Evolutionary conservation across 1,140 invertebrate genomes (phyloP).

Genomic region (Penaeus indicus): DNA sequence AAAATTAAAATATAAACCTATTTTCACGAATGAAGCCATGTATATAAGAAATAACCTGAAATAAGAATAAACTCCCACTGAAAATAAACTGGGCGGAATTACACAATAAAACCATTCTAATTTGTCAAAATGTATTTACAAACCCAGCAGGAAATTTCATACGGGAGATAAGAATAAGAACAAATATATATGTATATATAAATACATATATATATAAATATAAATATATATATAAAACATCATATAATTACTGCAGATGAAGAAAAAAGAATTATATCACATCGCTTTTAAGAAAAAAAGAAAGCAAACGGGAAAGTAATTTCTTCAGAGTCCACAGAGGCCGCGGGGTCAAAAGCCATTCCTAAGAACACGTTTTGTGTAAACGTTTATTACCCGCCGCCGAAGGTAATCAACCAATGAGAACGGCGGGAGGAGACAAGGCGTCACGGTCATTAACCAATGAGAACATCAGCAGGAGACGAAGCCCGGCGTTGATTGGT

Average conservation of each 20-base stretch:
- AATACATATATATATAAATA: constrained; percentile 31
- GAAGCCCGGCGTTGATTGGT: not conserved
- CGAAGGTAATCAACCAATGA: constrained; percentile 28
- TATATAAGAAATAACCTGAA: too few species aligned
- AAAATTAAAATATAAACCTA: too few species aligned
- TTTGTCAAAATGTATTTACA: too few species aligned
- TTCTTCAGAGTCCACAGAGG: constrained; percentile 1
- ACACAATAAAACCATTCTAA: too few species aligned
- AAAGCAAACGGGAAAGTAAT: constrained; percentile 5
- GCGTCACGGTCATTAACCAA: constrained; percentile 6
- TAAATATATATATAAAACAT: not conserved
- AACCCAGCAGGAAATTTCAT: too few species aligned
- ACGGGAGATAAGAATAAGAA: not conserved
- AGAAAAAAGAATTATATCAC: not conserved
- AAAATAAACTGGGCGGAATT: too few species aligned
- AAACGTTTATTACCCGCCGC: constrained; percentile 4
- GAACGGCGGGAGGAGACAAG: not conserved
- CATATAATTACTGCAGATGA: too few species aligned
- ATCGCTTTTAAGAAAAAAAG: not conserved
- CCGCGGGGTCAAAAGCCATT: constrained; percentile 18
- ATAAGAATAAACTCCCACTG: too few species aligned
- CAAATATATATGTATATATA: constrained; percentile 30
- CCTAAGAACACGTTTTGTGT: constrained; percentile 15
- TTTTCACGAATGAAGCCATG: too few species aligned
- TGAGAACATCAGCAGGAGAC: not conserved